phyloP scores from a whole-genome alignment of 2,888 invertebrate species.

The Dolichomitus sp. region DNA sequence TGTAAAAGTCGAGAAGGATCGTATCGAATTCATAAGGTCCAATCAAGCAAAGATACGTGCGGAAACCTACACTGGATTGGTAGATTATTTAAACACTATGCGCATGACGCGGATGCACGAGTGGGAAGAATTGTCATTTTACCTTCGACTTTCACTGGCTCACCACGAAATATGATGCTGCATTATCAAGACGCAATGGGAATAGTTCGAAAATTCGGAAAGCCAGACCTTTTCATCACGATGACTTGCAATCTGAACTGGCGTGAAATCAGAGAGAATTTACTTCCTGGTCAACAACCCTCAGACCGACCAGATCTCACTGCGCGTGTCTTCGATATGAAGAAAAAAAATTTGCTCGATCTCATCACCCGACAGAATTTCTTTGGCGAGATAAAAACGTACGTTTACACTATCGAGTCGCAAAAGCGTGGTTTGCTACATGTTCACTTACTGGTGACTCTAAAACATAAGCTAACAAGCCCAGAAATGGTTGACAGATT shows the following conservation, averaged over 20 bases:
- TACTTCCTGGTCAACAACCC: constrained; percentile 62
- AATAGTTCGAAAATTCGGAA: constrained; percentile 64
- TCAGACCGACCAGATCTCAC: constrained; percentile 67
- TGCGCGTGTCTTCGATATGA: constrained; percentile 64
- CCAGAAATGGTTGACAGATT: constrained; percentile 66
- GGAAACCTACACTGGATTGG: no score
- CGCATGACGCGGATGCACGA: constrained; percentile 31
- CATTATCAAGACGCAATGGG: constrained; percentile 69
- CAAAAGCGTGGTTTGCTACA: constrained; percentile 70
- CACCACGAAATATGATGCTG: constrained; percentile 68
- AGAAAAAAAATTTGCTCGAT: constrained; percentile 61
- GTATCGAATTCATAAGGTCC: no score
- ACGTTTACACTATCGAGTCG: constrained; percentile 66
- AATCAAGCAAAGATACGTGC: no score
- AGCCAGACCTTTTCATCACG: constrained; percentile 62
- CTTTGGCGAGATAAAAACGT: constrained; percentile 62
- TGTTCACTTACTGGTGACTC: constrained; percentile 67
- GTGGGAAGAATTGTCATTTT: constrained; percentile 64
- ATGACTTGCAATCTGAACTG: constrained; percentile 66
- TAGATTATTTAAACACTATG: neutral
- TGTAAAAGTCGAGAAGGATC: constrained; percentile 57
- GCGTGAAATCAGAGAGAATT: constrained; percentile 68
- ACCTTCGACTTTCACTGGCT: constrained; percentile 67
- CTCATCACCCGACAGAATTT: constrained; percentile 54
- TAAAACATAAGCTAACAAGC: constrained; percentile 67